Base-by-base conservation (phyloP, 2,113 vertebrate genomes). In the Syrrhaptes paradoxus region DNA sequence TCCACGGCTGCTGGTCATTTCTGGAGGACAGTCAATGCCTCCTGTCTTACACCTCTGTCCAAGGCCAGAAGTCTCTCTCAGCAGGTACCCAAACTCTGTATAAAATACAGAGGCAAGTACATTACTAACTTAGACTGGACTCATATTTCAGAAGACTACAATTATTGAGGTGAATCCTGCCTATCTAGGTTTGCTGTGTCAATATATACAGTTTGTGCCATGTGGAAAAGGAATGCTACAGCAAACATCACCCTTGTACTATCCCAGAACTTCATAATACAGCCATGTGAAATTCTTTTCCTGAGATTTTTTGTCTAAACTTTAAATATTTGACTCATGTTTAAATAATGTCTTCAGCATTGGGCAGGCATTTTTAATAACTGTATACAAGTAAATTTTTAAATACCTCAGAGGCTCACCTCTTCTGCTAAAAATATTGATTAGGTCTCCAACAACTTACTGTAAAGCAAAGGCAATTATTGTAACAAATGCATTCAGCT, bases 191-290 rank as follows among this genome's bases (percentile, higher is more conserved):
- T 68, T 1, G 0, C 32, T 67, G 18, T 24, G 29, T 62, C 22
- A 38, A 13, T 0, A 0, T 7, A 66, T 32, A 48, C 5, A 22
- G 4, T 45, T 66, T 17, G 3, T 34, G 22, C 22, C 43, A 13
- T 2, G 5, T 38, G 14, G 20, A 67, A 75, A 85, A 65, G 28
- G 9, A 28, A 54, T 31, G 6, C 9, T 36, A 38, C 12, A 88
- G 31, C 6, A 62, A 49, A 34, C 7, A 43, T 59, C 32, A 36
- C 6, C 10, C 17, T 54, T 2, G 0, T 38, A 80, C 43, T 11
- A 65, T 31, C 11, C 11, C 16, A 70, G 31, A 81, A 85, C 13
- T 81, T 52, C 36, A 34, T 70, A 88, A 41, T 5, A 84, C 19
- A 54, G 6, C 6, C 24, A 36, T 2, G 2, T 31, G 20, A 87